These are phyloP conservation scores for Rhingia campestris DNA, from an alignment of 2,888 invertebrate species.

Conservation along the genomic window DNA sequence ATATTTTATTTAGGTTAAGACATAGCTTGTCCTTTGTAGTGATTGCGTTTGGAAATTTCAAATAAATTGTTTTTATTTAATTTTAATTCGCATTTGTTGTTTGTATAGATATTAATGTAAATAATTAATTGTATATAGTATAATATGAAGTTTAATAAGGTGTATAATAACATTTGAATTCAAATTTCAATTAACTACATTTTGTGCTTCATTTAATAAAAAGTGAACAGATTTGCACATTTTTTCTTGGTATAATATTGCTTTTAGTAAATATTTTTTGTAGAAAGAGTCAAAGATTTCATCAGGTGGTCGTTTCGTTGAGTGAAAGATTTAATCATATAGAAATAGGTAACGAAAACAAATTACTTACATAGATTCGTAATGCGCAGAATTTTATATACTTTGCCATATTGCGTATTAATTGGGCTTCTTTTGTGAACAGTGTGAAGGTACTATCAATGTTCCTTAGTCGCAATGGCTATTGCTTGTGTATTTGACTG, in stretches of 20 bases:
- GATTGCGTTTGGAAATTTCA: slow-evolving; percentile 44
- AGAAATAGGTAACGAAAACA: neutral
- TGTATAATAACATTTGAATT: slow-evolving; percentile 47
- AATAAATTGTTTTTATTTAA: neutral
- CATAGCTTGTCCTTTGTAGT: slow-evolving; percentile 37
- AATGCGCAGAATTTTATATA: neutral
- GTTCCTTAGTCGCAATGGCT: no score
- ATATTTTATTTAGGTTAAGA: slow-evolving; percentile 15
- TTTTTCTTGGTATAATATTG: slow-evolving; percentile 44
- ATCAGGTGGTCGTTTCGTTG: slow-evolving; percentile 69
- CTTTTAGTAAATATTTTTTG: slow-evolving; percentile 38
- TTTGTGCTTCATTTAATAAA: slow-evolving; percentile 56
- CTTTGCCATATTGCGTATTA: no score
- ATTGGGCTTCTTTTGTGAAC: no score
- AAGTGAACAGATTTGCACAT: slow-evolving; percentile 56
- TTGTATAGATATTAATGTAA: slow-evolving; percentile 24
- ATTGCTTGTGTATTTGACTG: no score
- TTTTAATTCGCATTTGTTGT: neutral
- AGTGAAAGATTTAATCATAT: slow-evolving; percentile 10
- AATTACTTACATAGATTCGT: neutral
- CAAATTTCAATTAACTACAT: slow-evolving; percentile 51
- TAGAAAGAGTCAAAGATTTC: slow-evolving; percentile 51
- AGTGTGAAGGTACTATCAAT: no score
- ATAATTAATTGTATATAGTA: slow-evolving; percentile 38
- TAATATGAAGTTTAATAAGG: slow-evolving; percentile 15